Conservation (phyloP, 2,888 invertebrate genomes). For the Gari tellinella region DNA sequence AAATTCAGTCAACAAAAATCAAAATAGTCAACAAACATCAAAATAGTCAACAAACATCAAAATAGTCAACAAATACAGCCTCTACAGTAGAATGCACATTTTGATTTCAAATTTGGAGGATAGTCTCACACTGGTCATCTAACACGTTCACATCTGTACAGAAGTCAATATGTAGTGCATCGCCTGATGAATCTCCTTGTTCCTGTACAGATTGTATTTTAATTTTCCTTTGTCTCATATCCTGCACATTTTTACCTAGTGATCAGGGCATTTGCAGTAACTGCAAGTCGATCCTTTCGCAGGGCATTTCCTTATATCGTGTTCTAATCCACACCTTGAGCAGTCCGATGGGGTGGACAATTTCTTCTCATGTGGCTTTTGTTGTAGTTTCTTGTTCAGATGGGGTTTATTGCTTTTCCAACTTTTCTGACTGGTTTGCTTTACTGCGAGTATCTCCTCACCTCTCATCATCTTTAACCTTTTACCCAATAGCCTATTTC, state of each 20-base stretch:
- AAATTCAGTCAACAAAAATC: too few species aligned
- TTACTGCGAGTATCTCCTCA: background rate
- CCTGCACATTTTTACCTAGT: constrained; percentile 25
- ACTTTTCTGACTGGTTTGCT: background rate
- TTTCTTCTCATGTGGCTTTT: background rate
- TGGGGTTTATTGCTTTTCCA: background rate
- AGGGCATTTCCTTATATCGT: constrained; percentile 13
- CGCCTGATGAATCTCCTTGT: background rate
- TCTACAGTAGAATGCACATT: too few species aligned
- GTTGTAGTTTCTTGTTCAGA: background rate
- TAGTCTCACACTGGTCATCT: too few species aligned
- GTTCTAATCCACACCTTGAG: constrained; percentile 7
- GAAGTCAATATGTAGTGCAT: constrained; percentile 10
- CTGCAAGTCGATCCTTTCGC: constrained; percentile 26
- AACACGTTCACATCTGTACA: too few species aligned
- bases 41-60: too few species aligned
- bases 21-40: too few species aligned
- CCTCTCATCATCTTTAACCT: too few species aligned
- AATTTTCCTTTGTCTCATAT: background rate
- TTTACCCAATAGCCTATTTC: too few species aligned
- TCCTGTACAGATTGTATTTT: background rate
- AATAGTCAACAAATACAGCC: too few species aligned
- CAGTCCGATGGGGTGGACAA: background rate
- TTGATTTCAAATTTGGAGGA: too few species aligned
- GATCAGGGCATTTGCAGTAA: constrained; percentile 29